Base-by-base conservation (phyloP, 2,888 invertebrate genomes). In the Drosophila greeni region DNA sequence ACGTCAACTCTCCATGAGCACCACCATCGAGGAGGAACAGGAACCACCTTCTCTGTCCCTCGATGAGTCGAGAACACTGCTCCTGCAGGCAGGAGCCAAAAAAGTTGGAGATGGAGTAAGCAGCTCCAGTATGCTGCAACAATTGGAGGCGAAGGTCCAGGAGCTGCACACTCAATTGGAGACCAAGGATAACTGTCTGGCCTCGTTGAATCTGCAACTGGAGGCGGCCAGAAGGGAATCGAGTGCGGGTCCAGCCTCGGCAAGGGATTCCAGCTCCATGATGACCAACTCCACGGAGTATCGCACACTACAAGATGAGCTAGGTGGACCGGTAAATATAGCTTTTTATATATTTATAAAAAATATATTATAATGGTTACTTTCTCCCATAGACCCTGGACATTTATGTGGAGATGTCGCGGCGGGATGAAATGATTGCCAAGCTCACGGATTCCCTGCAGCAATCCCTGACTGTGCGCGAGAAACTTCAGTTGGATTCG, bases 371-470 rank as follows among this genome's bases (percentile, higher is more conserved):
- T 14, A 3, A n/a, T 11, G 16, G 2, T n/a, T 20, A 11, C 2
- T 31, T 34, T n/a, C 85, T 91, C 91, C 91, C 91, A 85, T 89
- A 94, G 94, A 90, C 94, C 82, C 91, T 92, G 87, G 94, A 95
- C 88, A 94, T 93, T 87, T 93, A 94, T 87, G 91, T 90, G 77
- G 93, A 93, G 76, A 89, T 95, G 62, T 89, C 90, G 12, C 91
- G 92, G 74, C 92, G 94, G 80, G 94, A 95, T 85, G 91, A 91
- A 76, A 87, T 93, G 82, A 95, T 95, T 74, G 91, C 92, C 81
- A 92, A 94, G 88, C 90, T 95, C 62, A 93, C 92, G 70, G 90
- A 92, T 79, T 92, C 94, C 31, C 90, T 95, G 78, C 92, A 94
- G 87, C 92, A 92, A 83, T 92, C 93, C 1, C 88, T 92, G 34